These are phyloP conservation scores for Boloria selene DNA, from an alignment of 2,888 invertebrate species.

Conservation along the genomic window DNA sequence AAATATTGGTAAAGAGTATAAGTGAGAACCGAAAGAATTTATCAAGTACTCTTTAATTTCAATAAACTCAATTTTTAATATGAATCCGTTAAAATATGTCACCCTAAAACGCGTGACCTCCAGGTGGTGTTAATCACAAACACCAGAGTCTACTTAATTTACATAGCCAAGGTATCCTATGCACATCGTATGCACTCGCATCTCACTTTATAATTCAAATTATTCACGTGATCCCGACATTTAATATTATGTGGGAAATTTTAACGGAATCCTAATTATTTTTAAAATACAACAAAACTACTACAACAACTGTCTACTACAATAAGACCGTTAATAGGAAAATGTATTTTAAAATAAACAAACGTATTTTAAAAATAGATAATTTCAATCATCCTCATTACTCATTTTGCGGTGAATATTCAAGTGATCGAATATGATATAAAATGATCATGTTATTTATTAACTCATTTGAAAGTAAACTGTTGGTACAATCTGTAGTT, in stretches of 20 bases:
- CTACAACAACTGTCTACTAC: too few relatives aligned
- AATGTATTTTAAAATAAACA: not conserved
- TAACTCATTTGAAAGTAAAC: not conserved
- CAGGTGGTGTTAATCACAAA: conserved; percentile 28
- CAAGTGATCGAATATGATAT: too few relatives aligned
- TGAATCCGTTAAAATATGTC: not conserved
- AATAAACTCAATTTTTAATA: too few relatives aligned
- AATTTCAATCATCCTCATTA: conserved; percentile 14
- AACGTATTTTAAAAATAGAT: not conserved
- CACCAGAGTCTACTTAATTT: conserved; percentile 65
- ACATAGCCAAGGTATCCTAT: conserved; percentile 72
- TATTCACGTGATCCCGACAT: conserved; percentile 62
- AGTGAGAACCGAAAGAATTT: too few relatives aligned
- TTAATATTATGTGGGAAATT: conserved; percentile 77
- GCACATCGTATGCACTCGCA: conserved; percentile 74
- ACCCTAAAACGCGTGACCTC: conserved; percentile 23
- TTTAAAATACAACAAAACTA: not conserved
- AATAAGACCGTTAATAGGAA: not conserved
- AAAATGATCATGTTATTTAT: too few relatives aligned
- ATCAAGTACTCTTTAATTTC: too few relatives aligned
- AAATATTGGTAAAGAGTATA: too few relatives aligned
- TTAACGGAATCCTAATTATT: conserved; percentile 67
- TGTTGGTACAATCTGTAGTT: conserved; percentile 2
- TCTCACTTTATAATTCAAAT: conserved; percentile 80
- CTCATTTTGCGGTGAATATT: too few relatives aligned